Evolutionary conservation across 2,113 vertebrate species (phyloP).

Genomic region (Orthonyx spaldingii): DNA sequence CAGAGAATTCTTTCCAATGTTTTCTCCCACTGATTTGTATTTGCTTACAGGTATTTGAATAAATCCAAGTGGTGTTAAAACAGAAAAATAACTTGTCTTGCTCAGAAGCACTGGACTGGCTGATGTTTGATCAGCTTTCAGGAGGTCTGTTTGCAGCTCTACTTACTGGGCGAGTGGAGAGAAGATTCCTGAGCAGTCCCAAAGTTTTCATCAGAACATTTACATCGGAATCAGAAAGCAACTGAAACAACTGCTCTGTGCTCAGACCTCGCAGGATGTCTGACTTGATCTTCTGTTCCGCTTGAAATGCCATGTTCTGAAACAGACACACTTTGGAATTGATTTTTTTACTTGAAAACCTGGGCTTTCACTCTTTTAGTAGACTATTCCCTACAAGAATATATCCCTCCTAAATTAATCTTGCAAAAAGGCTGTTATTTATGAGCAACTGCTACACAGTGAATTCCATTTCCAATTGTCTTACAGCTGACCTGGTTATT

Average conservation of each 20-base stretch:
- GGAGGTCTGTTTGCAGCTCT: neutral
- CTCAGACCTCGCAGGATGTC: slow-evolving; percentile 94
- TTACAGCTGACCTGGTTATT: neutral
- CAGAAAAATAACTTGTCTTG: neutral
- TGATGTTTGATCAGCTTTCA: neutral
- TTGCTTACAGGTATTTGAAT: neutral
- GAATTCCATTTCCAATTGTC: neutral
- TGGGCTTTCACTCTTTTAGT: neutral
- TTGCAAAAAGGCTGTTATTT: neutral
- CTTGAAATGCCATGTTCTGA: slow-evolving; percentile 99
- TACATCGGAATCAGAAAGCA: slow-evolving; percentile 93
- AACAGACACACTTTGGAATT: slow-evolving; percentile 26
- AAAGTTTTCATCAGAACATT: slow-evolving; percentile 98
- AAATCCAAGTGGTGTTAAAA: neutral
- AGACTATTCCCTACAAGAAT: neutral
- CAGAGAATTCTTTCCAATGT: neutral
- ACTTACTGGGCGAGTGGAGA: slow-evolving; percentile 94
- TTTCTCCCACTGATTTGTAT: neutral
- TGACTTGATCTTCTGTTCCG: slow-evolving; percentile 97
- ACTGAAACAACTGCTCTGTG: slow-evolving; percentile 94
- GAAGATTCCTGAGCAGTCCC: slow-evolving; percentile 93
- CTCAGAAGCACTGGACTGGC: neutral
- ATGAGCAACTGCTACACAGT: neutral
- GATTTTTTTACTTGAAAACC: neutral
- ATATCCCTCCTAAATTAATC: neutral